Evolutionary conservation across 2,797 vertebrate genomes (phyloP).

Genomic region (Balearica regulorum): DNA sequence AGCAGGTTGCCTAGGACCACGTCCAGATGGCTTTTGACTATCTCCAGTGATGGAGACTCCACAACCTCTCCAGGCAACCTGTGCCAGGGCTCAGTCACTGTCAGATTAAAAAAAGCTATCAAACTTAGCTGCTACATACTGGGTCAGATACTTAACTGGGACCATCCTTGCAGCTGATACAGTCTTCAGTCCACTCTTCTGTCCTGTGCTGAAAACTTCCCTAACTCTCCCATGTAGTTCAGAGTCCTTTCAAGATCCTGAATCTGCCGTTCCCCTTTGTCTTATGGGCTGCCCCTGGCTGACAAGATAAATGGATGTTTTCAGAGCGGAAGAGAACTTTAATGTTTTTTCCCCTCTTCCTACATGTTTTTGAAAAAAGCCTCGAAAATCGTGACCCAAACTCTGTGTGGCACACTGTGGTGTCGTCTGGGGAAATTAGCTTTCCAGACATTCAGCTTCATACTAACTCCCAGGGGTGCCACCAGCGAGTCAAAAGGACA

Average conservation of each 20-base stretch:
- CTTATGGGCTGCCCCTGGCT: neutral
- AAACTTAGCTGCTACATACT: neutral
- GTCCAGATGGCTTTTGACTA: neutral
- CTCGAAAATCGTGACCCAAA: neutral
- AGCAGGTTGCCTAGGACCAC: neutral
- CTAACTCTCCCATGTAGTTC: neutral
- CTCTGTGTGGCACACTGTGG: neutral
- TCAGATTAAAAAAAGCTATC: neutral
- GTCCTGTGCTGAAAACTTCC: neutral
- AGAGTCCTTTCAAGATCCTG: neutral
- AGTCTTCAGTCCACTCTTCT: neutral
- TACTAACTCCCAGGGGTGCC: neutral
- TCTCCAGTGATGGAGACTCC: neutral
- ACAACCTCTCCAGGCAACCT: neutral
- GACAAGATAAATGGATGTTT: neutral
- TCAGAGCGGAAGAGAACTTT: neutral
- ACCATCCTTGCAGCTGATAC: neutral
- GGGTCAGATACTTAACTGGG: neutral
- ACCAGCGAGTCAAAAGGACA: neutral
- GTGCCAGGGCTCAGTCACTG: neutral
- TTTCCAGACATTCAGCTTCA: neutral
- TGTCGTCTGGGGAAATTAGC: neutral
- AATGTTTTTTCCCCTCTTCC: neutral
- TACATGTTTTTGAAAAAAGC: neutral
- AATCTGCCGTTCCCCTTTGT: neutral